Conservation (phyloP, 2,113 vertebrate species). For the Aldabrachelys gigantea region DNA sequence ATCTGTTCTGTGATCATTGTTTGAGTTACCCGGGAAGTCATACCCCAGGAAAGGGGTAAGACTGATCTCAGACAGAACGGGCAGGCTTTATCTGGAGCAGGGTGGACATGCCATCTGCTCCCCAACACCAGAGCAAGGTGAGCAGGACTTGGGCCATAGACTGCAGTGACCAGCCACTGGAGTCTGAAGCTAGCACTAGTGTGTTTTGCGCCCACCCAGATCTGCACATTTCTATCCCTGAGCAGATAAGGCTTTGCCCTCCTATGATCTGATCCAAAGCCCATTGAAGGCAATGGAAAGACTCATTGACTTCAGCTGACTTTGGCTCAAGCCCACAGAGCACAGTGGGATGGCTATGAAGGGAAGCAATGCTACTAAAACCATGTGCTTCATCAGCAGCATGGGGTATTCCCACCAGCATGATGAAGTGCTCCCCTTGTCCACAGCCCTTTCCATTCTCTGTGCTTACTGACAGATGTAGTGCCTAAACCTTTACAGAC, state of each 20-base stretch:
- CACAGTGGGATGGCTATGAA: not conserved
- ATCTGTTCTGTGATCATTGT: not conserved
- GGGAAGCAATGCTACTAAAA: not conserved
- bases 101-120: not conserved
- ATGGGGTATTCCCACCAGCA: not conserved
- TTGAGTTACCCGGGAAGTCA: not conserved
- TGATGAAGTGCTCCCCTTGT: not conserved
- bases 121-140: not conserved
- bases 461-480: not conserved
- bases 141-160: not conserved
- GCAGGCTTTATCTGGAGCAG: not conserved
- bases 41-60: not conserved
- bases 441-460: not conserved
- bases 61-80: not conserved
- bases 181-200: not conserved
- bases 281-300: not conserved
- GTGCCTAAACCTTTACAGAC: not conserved
- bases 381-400: not conserved
- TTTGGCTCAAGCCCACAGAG: not conserved
- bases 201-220: not conserved
- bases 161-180: not conserved
- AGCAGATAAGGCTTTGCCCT: not conserved
- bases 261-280: not conserved
- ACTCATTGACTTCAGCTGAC: not conserved
- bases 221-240: not conserved